Evolutionary conservation across 2,888 invertebrate genomes (phyloP).

Genomic region (Pecten maximus): DNA sequence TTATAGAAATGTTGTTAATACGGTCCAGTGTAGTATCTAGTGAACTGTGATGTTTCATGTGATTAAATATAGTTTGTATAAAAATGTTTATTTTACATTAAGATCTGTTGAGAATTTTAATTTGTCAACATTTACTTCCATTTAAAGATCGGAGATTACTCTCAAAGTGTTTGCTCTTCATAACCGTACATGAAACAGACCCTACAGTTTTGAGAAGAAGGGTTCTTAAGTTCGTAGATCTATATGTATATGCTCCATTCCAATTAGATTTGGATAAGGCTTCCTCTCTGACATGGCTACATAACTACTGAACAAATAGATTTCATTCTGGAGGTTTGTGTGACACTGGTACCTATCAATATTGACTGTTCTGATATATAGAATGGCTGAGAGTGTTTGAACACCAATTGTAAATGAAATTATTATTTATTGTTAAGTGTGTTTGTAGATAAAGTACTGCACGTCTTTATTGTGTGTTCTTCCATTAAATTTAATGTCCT

Average conservation of each 20-base stretch:
- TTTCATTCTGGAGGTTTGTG: background rate
- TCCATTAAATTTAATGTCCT: background rate
- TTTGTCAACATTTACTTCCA: slow-evolving; percentile 11
- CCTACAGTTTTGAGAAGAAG: background rate
- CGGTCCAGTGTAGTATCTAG: background rate
- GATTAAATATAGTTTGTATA: background rate
- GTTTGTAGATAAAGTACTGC: background rate
- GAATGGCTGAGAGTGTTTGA: background rate
- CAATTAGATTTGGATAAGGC: background rate
- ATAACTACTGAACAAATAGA: background rate
- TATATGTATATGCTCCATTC: background rate
- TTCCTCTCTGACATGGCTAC: background rate
- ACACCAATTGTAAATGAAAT: background rate
- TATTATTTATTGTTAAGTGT: background rate
- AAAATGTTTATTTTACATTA: background rate
- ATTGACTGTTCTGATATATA: slow-evolving; percentile 22
- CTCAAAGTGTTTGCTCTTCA: background rate
- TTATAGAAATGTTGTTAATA: too few relatives aligned
- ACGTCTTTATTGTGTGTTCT: background rate
- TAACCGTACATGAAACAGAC: background rate
- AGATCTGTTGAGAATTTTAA: background rate
- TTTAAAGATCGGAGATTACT: background rate
- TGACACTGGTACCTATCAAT: background rate
- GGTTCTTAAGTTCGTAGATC: background rate
- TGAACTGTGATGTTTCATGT: background rate